Percentiles rank a stretch among this genome's conserved stretches.
Conservation (phyloP, 2,797 vertebrate species). For the Lemur catta region DNA sequence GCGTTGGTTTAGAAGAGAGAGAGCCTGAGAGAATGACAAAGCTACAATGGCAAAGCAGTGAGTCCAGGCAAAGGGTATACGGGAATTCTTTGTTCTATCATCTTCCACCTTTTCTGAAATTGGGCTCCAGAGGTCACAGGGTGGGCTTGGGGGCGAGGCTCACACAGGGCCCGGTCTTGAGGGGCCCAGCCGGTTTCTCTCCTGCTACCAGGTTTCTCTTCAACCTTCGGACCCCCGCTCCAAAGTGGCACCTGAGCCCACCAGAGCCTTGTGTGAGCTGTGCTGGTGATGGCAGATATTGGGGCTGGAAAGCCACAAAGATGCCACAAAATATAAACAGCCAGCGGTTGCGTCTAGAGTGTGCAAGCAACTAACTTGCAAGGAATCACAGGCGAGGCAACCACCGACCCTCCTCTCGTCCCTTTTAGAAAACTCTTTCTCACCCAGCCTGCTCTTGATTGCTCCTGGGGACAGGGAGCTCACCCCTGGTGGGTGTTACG, state of each 20-base stretch:
- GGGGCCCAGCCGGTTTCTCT: neutral
- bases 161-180: neutral
- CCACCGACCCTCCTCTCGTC: neutral
- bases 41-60: neutral
- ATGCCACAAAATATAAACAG: neutral
- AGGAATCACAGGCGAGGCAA: neutral
- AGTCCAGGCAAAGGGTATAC: neutral
- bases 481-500: neutral
- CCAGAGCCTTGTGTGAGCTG: neutral
- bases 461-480: neutral
- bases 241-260: neutral
- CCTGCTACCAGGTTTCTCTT: neutral
- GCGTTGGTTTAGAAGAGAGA: neutral
- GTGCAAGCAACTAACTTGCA: neutral
- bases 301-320: neutral
- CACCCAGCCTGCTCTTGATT: neutral
- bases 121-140: neutral
- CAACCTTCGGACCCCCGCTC: neutral
- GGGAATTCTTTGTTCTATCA: neutral
- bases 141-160: neutral
- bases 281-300: neutral
- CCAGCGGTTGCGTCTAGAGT: no score
- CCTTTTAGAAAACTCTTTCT: neutral
- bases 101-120: neutral
- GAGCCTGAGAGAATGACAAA: neutral